phyloP scores from a whole-genome alignment of 2,113 vertebrate genomes.

The Tretioscincus oriximinensis region DNA sequence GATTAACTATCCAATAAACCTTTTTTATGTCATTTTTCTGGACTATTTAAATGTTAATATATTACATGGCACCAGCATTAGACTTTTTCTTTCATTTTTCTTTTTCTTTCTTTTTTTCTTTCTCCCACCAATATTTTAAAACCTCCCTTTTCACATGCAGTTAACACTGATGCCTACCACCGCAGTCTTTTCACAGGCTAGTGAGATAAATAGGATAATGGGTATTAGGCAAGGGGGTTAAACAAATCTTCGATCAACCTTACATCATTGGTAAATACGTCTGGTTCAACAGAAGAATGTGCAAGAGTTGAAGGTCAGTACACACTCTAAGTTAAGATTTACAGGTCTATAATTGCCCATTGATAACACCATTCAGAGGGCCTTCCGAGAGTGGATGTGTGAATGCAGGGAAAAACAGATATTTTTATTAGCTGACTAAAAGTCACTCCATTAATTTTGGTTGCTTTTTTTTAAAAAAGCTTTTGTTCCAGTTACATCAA shows the following conservation, averaged over 20 bases:
- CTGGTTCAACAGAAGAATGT: not conserved
- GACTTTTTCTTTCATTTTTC: rapidly evolving
- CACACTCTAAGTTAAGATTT: slow-evolving; percentile 46
- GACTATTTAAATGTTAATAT: not conserved
- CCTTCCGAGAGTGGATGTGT: slow-evolving; percentile 32
- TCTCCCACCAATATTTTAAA: slow-evolving; percentile 8
- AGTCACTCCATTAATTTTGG: not conserved
- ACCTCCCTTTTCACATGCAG: not conserved
- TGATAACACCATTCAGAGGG: slow-evolving; percentile 28
- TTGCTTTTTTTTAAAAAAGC: not conserved
- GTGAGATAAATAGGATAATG: not conserved
- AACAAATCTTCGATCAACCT: not conserved
- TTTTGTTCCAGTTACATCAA: not conserved
- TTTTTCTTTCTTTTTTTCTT: rapidly evolving
- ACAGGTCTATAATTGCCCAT: slow-evolving; percentile 46
- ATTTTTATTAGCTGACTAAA: slow-evolving; percentile 32
- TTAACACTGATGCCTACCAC: not conserved
- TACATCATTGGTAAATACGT: slow-evolving; percentile 16
- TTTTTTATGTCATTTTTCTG: not conserved
- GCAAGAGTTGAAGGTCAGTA: slow-evolving; percentile 30
- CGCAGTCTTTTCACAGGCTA: not conserved
- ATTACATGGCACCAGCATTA: not conserved
- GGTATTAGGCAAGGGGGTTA: not conserved
- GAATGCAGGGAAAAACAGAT: slow-evolving; percentile 6
- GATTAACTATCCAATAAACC: no score